Evolutionary conservation across 2,797 vertebrate genomes (phyloP), one percentile per base, ranked within the genome.

Genomic region (Bryconaethiops microstoma): DNA sequence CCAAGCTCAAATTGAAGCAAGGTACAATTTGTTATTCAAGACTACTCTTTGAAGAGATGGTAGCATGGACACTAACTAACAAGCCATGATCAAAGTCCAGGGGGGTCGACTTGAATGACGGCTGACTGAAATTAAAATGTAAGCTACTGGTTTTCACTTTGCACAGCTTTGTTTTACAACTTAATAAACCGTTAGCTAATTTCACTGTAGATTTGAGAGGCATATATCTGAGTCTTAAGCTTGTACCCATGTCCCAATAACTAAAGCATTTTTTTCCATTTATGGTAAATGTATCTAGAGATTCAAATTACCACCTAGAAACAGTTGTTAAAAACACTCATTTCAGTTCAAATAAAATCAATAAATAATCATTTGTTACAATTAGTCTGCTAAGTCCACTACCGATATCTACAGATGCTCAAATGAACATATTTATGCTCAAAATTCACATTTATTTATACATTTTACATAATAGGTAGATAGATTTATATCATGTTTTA

Each of bases 11-110:
- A 86, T 75, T 84, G 84, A 82, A 70, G 63, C 60, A 23, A 78
- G 73, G 74, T 64, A 83, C 73, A 77, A 79, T 83, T 83, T 81
- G 77, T 65, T 63, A 62, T 82, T 85, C 42, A 73, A 74, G 78
- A 79, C 60, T 54, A 13, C 0, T 21, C 74, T 83, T 67, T 45
- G 64, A 79, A 75, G 70, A 57, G 40, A 42, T 7, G 65, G 59
- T 29, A 68, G 70, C 74, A 79, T 42, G 68, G 69, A 64, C n/a
- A 45, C 82, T 81, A 87, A 84, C 82, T 83, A 87, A 86, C 82
- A 83, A 84, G 81, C 79, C 64, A 84, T 82, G 86, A 87, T 87
- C 84, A 87, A 87, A 87, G 86, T 74, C 60, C n/a, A 55, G n/a
- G 73, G 74, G 52, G 57, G 64, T 81, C 12, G 48, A 59, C 73